These are phyloP conservation scores for Melinaea menophilus DNA, from an alignment of 2,888 invertebrate species.

Conservation along the genomic window DNA sequence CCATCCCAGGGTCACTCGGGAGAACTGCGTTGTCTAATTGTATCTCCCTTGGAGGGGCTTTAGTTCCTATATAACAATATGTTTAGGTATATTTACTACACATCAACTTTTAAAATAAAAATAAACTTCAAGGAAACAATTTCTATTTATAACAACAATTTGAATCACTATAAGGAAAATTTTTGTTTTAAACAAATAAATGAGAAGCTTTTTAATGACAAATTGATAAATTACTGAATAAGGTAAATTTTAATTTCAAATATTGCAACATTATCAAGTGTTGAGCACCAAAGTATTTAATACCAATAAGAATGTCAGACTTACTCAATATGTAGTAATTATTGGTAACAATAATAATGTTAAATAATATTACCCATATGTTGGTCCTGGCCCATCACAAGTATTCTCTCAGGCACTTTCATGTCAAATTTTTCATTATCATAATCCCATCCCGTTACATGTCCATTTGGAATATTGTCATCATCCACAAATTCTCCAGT, in stretches of 20 bases:
- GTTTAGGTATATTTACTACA: not conserved
- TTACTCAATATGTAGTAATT: no score
- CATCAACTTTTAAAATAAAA: not conserved
- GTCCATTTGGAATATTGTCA: conserved; percentile 79
- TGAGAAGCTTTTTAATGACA: no score
- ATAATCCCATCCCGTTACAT: conserved; percentile 80
- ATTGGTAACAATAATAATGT: not conserved
- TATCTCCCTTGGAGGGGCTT: conserved; percentile 92
- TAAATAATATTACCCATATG: conserved; percentile 69
- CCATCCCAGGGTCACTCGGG: conserved; percentile 83
- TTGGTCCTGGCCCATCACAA: conserved; percentile 89
- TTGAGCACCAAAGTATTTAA: no score
- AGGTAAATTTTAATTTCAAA: no score
- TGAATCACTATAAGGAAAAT: no score
- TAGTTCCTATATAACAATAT: conserved; percentile 77
- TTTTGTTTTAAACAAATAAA: no score
- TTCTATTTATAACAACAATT: not conserved
- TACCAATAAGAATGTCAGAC: not conserved
- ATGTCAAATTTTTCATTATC: conserved; percentile 89
- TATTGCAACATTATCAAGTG: no score
- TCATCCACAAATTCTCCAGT: conserved; percentile 83
- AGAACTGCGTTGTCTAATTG: conserved; percentile 89
- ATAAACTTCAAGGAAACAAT: no score
- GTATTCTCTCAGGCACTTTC: conserved; percentile 95
- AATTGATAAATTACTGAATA: no score